phyloP scores from a whole-genome alignment of 2,888 invertebrate genomes.

The Chloroclystis v-ata region DNA sequence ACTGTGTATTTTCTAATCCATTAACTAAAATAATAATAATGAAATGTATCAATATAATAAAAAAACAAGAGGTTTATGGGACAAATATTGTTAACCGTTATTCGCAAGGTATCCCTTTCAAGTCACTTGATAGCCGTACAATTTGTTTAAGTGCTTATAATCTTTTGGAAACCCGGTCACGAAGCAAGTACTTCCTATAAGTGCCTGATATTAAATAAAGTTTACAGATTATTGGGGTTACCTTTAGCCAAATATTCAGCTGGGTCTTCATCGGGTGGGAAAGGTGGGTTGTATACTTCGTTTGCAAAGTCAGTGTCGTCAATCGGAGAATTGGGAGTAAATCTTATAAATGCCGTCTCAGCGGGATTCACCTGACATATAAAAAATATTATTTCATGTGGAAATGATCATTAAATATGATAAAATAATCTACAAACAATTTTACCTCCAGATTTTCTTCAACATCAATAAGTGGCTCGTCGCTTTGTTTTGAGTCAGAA shows the following conservation, averaged over 20 bases:
- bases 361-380: slow-evolving; percentile 76
- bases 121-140: no score
- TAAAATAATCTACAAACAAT: neutral
- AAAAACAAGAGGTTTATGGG: no score
- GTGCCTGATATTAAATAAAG: neutral
- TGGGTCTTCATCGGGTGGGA: slow-evolving; percentile 68
- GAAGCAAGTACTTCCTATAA: neutral
- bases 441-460: slow-evolving; percentile 47
- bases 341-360: slow-evolving; percentile 87
- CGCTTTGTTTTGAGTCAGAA: slow-evolving; percentile 55
- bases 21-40: slow-evolving; percentile 15
- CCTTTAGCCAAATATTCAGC: slow-evolving; percentile 54
- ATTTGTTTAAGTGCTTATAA: no score
- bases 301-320: slow-evolving; percentile 86
- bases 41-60: neutral
- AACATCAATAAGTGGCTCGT: slow-evolving; percentile 35
- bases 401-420: slow-evolving; percentile 7
- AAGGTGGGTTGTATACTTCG: slow-evolving; percentile 87
- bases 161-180: no score
- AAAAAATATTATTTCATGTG: no score
- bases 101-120: no score
- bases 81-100: neutral
- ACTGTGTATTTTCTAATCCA: slow-evolving; percentile 34
- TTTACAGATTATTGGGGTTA: slow-evolving; percentile 20
- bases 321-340: slow-evolving; percentile 82